Percentiles rank a stretch among this genome's conserved stretches.
These are phyloP conservation scores for Acanthis flammea DNA, from an alignment of 2,797 vertebrate species.

Conservation along the genomic window DNA sequence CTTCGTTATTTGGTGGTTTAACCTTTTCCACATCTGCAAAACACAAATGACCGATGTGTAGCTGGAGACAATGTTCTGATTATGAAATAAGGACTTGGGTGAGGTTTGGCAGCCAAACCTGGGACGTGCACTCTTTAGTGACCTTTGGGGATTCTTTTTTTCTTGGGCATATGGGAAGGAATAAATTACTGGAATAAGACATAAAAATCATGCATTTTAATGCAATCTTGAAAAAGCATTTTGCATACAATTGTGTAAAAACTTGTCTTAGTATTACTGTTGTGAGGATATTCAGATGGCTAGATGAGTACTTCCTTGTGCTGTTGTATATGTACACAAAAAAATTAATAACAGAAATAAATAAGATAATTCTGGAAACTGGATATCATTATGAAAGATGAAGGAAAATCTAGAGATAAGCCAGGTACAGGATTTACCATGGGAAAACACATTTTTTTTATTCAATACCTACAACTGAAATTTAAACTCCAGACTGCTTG, in stretches of 20 bases:
- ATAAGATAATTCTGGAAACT: background rate
- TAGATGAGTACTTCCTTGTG: background rate
- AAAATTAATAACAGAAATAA: background rate
- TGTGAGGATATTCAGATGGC: background rate
- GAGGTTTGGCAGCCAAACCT: background rate
- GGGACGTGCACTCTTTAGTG: background rate
- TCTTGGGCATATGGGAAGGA: background rate
- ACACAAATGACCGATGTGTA: background rate
- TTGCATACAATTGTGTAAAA: background rate
- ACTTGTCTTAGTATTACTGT: background rate
- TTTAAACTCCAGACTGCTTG: background rate
- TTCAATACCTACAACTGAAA: background rate
- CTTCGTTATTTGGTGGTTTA: conserved; percentile 5
- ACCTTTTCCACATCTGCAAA: conserved; percentile 40
- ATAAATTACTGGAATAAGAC: background rate
- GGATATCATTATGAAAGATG: background rate
- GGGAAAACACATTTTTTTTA: background rate
- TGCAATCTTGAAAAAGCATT: background rate
- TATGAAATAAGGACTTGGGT: conserved; percentile 3
- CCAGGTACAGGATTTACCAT: background rate
- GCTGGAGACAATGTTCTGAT: conserved; percentile 21
- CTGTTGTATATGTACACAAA: background rate
- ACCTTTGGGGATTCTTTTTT: background rate
- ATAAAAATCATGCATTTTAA: background rate
- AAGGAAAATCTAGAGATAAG: background rate